Evolutionary conservation across 2,797 vertebrate genomes (phyloP).

Genomic region (Chrosomus eos): DNA sequence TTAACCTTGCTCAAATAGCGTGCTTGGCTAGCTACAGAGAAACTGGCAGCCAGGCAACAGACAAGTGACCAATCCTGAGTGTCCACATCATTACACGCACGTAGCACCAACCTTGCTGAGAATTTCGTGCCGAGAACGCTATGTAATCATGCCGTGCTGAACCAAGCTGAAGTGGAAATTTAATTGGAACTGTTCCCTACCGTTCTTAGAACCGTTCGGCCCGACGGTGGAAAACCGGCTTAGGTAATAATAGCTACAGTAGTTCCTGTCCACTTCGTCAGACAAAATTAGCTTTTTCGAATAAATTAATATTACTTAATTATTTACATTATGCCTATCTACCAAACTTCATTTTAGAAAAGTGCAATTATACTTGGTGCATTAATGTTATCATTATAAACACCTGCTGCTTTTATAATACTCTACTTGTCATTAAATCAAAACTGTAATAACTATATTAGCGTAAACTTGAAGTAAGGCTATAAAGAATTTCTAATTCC

Average conservation of each 20-base stretch:
- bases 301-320: conserved; percentile 32
- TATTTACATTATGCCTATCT: conserved; percentile 50
- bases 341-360: conserved; percentile 54
- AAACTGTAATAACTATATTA: conserved; percentile 35
- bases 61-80: neutral
- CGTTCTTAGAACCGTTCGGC: neutral
- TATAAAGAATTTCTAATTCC: conserved; percentile 34
- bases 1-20: neutral
- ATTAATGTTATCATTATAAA: conserved; percentile 63
- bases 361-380: conserved; percentile 70
- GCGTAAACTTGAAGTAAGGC: conserved; percentile 42
- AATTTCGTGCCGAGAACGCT: neutral
- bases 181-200: neutral
- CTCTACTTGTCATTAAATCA: conserved; percentile 37
- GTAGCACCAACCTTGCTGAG: neutral
- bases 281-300: conserved; percentile 26
- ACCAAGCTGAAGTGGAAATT: neutral
- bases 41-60: neutral
- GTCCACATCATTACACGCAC: neutral
- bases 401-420: conserved; percentile 38
- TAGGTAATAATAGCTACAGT: conserved; percentile 20
- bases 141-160: neutral
- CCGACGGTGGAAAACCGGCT: neutral
- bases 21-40: neutral
- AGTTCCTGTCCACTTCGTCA: neutral